Percentiles rank a stretch among this genome's conserved stretches.
Conservation (phyloP, 1,140 invertebrate species). For the Achatina immaculata region DNA sequence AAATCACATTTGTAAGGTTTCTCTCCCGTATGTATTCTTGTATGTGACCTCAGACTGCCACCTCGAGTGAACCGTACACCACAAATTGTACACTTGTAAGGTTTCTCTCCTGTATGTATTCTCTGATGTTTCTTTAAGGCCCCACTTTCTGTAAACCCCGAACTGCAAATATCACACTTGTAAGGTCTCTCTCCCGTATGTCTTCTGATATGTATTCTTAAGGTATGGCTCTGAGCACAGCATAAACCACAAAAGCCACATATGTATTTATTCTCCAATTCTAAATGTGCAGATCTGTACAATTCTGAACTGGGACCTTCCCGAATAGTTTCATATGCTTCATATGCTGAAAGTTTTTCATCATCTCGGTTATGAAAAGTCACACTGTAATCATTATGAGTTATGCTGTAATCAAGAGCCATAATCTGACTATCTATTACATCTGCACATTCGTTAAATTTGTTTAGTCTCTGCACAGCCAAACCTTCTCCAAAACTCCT, state of each 20-base stretch:
- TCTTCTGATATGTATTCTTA: not conserved
- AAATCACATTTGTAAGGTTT: not conserved
- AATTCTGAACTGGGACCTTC: too few species aligned
- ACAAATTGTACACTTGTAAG: constrained; percentile 64
- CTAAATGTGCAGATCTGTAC: too few species aligned
- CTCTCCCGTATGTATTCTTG: constrained; percentile 85
- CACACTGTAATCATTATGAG: not conserved
- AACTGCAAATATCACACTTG: not conserved
- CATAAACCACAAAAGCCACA: not conserved
- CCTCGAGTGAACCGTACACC: constrained; percentile 31
- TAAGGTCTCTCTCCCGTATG: not conserved
- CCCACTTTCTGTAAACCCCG: not conserved
- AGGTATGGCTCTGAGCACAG: not conserved
- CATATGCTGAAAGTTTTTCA: not conserved
- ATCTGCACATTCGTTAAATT: too few species aligned
- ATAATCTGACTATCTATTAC: not conserved
- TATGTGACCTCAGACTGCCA: constrained; percentile 88
- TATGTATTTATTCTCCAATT: not conserved
- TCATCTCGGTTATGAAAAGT: not conserved
- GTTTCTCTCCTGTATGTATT: not conserved
- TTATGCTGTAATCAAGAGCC: not conserved
- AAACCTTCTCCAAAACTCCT: too few species aligned
- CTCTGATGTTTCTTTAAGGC: not conserved
- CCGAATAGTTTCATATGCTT: not conserved
- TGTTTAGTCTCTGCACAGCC: too few species aligned